Evolutionary conservation across 2,888 invertebrate genomes (phyloP), one percentile per base, ranked within the genome.

Genomic region (Drosophila basisetae): DNA sequence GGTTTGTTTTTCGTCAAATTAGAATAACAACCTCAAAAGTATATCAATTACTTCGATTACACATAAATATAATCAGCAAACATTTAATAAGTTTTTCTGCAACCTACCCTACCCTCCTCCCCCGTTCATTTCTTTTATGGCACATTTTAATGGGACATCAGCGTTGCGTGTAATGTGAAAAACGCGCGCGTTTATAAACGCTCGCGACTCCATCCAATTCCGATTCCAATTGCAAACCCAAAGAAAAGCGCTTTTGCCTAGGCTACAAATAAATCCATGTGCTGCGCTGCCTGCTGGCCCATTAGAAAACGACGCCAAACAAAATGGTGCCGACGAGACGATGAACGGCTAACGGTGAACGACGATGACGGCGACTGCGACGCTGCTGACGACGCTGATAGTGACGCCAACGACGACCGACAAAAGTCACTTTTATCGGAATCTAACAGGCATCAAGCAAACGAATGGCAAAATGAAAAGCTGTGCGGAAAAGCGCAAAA

Each of bases 341-440:
- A 73, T 68, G 67, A 33, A 56, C 62, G 59, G 56, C 49, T 41
- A 53, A 49, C 49, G 47, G 35, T 52, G 55, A 41, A 35, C 73
- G 60, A 63, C 54, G 62, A 70, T 69, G 39, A 47, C 47, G 39
- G 25, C 28, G n/a, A 31, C 25, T 49, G 52, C 66, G 61, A 37
- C 60, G 31, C 50, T 58, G 59, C 61, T 47, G 47, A 39, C 69
- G 56, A 43, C 63, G n/a, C 43, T 60, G 60, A 69, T 68, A 41
- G n/a, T n/a, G 58, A 68, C 72, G 69, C 41, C 75, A 43, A 66
- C 63, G 56, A 68, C 76, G 73, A 78, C 88, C 84, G 80, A 86
- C 85, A 91, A 91, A 91, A 89, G 89, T 91, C 81, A 88, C 85
- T 91, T 91, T 91, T 91, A 91, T 89, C 91, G 91, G 82, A 91